phyloP scores from a whole-genome alignment of 1,140 invertebrate genomes.

The Phthorimaea operculella region DNA sequence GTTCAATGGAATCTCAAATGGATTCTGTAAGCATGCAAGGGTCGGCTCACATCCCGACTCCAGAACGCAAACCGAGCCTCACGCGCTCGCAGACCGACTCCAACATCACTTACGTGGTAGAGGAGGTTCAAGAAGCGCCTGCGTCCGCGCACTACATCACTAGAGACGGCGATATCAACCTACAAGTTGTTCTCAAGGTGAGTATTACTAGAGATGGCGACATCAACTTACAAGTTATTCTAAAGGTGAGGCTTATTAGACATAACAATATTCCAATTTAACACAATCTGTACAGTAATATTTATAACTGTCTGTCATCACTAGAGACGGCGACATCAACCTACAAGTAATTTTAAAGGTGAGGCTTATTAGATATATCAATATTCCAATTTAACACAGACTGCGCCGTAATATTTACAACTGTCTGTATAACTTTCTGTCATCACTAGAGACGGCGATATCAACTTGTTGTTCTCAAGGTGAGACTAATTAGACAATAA shows the following conservation, averaged over 20 bases:
- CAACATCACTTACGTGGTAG: constrained; percentile 88
- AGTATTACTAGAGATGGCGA: constrained; percentile 92
- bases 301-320: too few relatives aligned
- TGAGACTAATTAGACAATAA: too few relatives aligned
- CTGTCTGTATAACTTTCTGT: too few relatives aligned
- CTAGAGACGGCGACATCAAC: too few relatives aligned
- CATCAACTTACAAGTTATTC: constrained; percentile 89
- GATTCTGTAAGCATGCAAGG: constrained; percentile 78
- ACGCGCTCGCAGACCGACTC: constrained; percentile 94
- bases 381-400: too few relatives aligned
- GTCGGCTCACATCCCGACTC: constrained; percentile 65
- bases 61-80: constrained; percentile 76
- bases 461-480: too few relatives aligned
- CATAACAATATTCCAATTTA: too few relatives aligned
- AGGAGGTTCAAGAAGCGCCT: constrained; percentile 85
- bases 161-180: constrained; percentile 92
- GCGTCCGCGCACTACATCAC: constrained; percentile 94
- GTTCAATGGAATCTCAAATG: constrained; percentile 82
- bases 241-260: constrained; percentile 73
- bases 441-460: too few relatives aligned
- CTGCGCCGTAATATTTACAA: too few relatives aligned
- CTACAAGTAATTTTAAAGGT: too few relatives aligned
- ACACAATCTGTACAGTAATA: too few relatives aligned
- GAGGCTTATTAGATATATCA: too few relatives aligned
- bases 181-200: constrained; percentile 90